These are phyloP conservation scores for Masticophis lateralis DNA, from an alignment of 2,797 vertebrate genomes.

Conservation along the genomic window DNA sequence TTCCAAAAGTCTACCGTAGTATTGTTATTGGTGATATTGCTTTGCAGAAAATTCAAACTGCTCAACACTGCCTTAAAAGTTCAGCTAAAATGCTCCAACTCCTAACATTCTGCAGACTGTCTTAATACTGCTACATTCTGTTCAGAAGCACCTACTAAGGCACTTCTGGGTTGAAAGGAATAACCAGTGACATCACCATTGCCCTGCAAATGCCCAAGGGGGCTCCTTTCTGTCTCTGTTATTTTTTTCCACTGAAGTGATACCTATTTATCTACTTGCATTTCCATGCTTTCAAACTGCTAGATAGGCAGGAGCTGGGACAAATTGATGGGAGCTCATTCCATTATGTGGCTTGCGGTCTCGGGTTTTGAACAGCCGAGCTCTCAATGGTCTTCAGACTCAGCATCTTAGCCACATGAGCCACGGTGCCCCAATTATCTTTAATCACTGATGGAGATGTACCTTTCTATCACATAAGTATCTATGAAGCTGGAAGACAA, in stretches of 20 bases:
- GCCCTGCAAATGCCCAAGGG: background rate
- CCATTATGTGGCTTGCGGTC: background rate
- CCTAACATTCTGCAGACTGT: background rate
- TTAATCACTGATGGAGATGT: background rate
- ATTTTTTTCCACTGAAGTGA: background rate
- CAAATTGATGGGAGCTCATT: background rate
- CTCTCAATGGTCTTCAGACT: background rate
- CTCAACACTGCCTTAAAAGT: background rate
- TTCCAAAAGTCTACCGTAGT: background rate
- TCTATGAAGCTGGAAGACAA: background rate
- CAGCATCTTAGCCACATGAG: background rate
- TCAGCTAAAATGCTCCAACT: background rate
- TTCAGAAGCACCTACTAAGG: background rate
- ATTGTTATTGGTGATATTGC: background rate
- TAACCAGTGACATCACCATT: background rate
- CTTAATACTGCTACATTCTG: background rate
- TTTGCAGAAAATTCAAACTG: background rate
- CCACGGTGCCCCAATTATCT: background rate
- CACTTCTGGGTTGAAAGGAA: background rate
- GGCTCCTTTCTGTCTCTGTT: background rate
- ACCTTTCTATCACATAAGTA: background rate
- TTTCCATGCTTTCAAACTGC: background rate
- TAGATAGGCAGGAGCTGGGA: background rate
- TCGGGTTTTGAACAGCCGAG: background rate
- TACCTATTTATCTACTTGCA: too few species aligned